These are phyloP conservation scores for Mustela lutreola DNA, from an alignment of 2,113 vertebrate species.

Conservation along the genomic window DNA sequence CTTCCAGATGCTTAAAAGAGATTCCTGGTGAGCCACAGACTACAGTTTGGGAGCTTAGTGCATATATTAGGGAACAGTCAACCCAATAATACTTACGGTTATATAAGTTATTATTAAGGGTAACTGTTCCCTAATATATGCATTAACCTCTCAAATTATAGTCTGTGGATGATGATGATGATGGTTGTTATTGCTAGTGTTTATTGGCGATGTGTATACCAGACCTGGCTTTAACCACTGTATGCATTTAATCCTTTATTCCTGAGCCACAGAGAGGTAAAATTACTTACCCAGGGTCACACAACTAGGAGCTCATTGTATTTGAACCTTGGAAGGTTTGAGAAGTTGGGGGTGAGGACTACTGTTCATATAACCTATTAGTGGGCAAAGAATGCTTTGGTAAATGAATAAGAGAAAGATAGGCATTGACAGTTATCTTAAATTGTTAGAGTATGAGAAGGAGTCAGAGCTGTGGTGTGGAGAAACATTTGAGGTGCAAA, in stretches of 20 bases:
- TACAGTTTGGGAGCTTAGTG: not conserved
- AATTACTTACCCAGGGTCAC: not conserved
- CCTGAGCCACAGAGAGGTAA: not conserved
- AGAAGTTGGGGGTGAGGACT: not conserved
- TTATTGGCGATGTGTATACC: not conserved
- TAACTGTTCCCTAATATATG: not conserved
- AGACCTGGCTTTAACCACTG: not conserved
- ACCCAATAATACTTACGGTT: not conserved
- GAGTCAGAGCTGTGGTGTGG: not conserved
- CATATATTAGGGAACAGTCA: not conserved
- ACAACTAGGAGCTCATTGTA: constrained; percentile 9
- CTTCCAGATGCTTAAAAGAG: not conserved
- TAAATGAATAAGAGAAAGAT: not conserved
- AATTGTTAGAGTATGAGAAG: constrained; percentile 4
- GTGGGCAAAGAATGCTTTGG: not conserved
- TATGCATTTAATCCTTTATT: constrained; percentile 35
- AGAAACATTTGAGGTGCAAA: not conserved
- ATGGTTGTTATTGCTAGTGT: not conserved
- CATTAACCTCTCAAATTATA: not conserved
- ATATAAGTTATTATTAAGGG: not conserved
- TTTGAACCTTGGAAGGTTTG: not conserved
- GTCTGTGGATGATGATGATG: not conserved
- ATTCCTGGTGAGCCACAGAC: not conserved
- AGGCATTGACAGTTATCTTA: constrained; percentile 1
- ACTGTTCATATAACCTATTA: not conserved